Base-by-base conservation (phyloP, 2,797 vertebrate species). In the Coreius guichenoti region DNA sequence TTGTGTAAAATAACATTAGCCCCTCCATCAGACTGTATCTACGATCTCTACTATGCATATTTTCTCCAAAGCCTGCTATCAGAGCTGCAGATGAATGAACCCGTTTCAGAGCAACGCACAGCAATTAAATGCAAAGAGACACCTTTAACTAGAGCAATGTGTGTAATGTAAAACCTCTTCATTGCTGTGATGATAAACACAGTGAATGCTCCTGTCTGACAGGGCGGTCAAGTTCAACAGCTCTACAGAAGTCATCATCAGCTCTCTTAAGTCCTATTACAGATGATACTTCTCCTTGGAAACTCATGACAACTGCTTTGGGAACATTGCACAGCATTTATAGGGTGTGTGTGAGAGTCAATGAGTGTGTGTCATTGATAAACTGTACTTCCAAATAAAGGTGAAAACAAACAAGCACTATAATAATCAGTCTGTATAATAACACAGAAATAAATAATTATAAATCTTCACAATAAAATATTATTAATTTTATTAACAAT, bases 111-210 rank as follows among this genome's bases (percentile, higher is more conserved):
- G 8, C 23, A 4, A 33, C 29, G 13, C 81, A 76, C 21, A 39
- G 21, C 29, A 83, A 65, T 65, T 74, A 49, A 75, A 74, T 26
- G 43, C 70, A 47, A 58, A 74, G 26, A n/a, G 56, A 73, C 19
- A 73, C 45, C 58, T 75, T 65, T 65, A 65, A 74, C 21, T 6
- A 47, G 23, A 83, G 47, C 17, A 0, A 14, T 47, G 58, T 39
- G 63, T 84, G 83, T 78, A 69, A 84, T 45, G n/a, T 45, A 56
- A 84, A 78, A 61, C 75, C 36, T 77, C 77, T 16, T 26, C 16
- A 23, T 12, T 43, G 21, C 23, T 77, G 45, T 84, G 29, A 83
- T 67, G 61, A 83, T 65, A 14, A 68, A 68, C 21, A 65, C 63
- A 69, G 26, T 7, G 9, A 33, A 54, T 14, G 26, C 82, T 83